Percentiles rank a stretch among this genome's conserved stretches.
These are phyloP conservation scores for Drosophila mettleri DNA, from an alignment of 2,888 invertebrate species.

Conservation along the genomic window DNA sequence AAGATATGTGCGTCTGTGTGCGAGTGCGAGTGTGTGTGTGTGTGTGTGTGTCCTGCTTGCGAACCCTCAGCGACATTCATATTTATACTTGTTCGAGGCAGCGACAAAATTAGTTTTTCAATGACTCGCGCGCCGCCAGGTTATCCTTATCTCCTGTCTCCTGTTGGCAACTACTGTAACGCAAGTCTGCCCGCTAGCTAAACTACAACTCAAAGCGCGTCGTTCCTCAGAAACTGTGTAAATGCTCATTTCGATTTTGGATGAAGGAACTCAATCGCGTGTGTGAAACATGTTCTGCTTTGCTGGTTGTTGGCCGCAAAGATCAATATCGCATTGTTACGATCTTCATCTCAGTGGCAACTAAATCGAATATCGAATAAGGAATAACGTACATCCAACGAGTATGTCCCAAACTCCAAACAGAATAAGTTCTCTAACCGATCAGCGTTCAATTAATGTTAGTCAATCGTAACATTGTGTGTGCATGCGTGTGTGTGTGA, in stretches of 20 bases:
- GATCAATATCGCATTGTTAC: background rate
- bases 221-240: background rate
- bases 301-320: background rate
- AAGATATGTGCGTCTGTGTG: slow-evolving; percentile 48
- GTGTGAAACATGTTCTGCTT: background rate
- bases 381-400: background rate
- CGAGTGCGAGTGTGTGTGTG: background rate
- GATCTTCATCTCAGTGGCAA: background rate
- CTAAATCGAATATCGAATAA: background rate
- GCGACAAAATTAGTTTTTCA: slow-evolving; percentile 83
- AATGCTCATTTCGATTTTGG: background rate
- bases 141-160: slow-evolving; percentile 52
- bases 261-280: background rate
- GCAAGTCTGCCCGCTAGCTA: slow-evolving; percentile 4
- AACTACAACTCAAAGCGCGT: background rate
- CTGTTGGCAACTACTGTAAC: background rate
- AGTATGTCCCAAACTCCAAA: background rate
- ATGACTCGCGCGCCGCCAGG: slow-evolving; percentile 82
- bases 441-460: background rate
- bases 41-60: slow-evolving; percentile 49
- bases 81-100: slow-evolving; percentile 83
- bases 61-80: slow-evolving; percentile 77
- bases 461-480: background rate
- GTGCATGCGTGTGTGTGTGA: background rate
- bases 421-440: background rate